Conservation (phyloP, 2,888 invertebrate species). For the Phoronis australis region DNA sequence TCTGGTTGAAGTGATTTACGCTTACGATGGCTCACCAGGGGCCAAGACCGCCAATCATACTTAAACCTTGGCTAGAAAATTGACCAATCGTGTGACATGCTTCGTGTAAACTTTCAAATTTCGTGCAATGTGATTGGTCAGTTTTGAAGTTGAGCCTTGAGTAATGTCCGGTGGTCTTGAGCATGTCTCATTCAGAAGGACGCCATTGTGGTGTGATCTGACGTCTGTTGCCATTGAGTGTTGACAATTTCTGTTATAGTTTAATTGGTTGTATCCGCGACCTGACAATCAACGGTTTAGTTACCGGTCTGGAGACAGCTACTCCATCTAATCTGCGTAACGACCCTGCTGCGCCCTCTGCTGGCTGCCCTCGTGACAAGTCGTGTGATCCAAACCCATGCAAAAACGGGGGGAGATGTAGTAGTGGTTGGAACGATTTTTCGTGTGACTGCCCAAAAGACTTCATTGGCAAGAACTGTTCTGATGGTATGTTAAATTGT, state of each 20-base stretch:
- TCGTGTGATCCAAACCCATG: constrained; percentile 28
- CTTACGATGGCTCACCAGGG: no score
- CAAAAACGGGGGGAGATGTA: constrained; percentile 24
- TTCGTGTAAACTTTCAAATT: no score
- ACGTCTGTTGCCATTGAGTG: no score
- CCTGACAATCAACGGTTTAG: constrained; percentile 25
- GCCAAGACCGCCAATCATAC: no score
- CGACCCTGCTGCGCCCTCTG: constrained; percentile 28
- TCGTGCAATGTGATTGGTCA: no score
- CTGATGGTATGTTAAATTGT: constrained; percentile 28
- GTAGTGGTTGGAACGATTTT: constrained; percentile 23
- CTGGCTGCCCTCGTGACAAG: constrained; percentile 35
- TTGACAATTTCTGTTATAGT: constrained; percentile 18
- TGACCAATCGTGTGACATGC: no score
- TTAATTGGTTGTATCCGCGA: constrained; percentile 39
- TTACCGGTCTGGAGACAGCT: constrained; percentile 21
- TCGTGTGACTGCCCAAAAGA: constrained; percentile 27
- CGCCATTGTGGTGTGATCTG: no score
- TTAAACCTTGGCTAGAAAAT: no score
- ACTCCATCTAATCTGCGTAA: constrained; percentile 28
- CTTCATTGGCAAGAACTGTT: constrained; percentile 27
- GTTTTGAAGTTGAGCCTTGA: no score
- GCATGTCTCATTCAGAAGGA: no score
- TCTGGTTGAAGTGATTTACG: no score
- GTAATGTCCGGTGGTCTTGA: no score